Evolutionary conservation across 2,797 vertebrate genomes (phyloP), one percentile per base, ranked within the genome.

Genomic region (Sebastes hubbsi): DNA sequence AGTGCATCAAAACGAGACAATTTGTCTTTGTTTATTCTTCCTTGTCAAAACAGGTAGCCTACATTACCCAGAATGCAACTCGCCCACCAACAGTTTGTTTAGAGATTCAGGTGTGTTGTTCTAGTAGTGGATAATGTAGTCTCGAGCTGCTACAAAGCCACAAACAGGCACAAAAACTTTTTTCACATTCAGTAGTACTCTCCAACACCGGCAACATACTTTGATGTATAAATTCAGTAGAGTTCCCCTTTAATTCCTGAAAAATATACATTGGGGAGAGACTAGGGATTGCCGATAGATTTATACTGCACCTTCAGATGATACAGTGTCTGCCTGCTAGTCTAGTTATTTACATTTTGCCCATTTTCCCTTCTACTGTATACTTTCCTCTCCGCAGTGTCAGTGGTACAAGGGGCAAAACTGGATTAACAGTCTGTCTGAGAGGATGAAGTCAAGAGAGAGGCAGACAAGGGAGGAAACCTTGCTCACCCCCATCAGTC

Each of bases 381-480:
- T 60, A 27, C n/a, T 65, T 5, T 62, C 64, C n/a, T 63, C 29
- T 72, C 59, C n/a, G 58, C 29, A 52, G 46, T 76, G 56, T 84
- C 78, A 79, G 56, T 6, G 54, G 16, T 71, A 42, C 64, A 81
- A 55, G 30, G 59, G 72, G 29, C 55, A 78, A 61, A 36, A 54
- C 14, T 60, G 63, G 61, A 85, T 86, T 81, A 87, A 69, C 55
- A 55, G 63, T 71, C 34, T 78, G 13, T 70, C 69, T 74, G 75
- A 85, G 74, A 85, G 67, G 71, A 81, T 66, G 52, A 80, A 80
- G 67, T 79, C n/a, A 60, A 73, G 59, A 74, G 68, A 54, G 32
- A 77, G 30, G 46, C 27, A 61, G 64, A 75, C 22, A 22, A 42
- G 25, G n/a, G 24, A 59, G 32, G 22, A 75, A 64, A 20, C 42